phyloP scores from a whole-genome alignment of 2,113 vertebrate genomes.

The Columbina picui region DNA sequence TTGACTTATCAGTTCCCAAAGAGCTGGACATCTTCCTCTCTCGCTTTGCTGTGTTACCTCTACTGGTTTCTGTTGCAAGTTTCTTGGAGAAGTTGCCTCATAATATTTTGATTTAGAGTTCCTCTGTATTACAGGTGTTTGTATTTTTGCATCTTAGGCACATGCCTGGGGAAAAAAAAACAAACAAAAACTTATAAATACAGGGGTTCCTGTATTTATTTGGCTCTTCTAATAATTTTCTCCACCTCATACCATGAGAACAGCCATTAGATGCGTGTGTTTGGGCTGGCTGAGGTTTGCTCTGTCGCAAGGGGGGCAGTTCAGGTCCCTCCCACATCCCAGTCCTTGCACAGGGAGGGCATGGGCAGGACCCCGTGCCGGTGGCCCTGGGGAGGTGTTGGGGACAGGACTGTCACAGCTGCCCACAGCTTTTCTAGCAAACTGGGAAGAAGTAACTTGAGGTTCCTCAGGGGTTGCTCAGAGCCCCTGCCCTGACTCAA shows the following conservation, averaged over 20 bases:
- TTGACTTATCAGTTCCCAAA: background rate
- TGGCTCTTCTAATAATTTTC: background rate
- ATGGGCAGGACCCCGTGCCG: background rate
- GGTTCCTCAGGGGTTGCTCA: background rate
- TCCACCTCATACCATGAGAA: background rate
- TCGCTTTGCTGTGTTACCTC: rapidly evolving
- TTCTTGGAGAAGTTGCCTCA: background rate
- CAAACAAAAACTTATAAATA: too few species aligned
- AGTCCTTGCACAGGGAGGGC: background rate
- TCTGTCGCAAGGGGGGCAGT: rapidly evolving
- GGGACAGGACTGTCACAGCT: background rate
- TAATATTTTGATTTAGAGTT: background rate
- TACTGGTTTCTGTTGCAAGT: rapidly evolving
- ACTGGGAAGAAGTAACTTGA: too few species aligned
- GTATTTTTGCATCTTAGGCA: background rate
- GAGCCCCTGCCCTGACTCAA: background rate
- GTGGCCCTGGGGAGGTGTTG: background rate
- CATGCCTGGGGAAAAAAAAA: background rate
- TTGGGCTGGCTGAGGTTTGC: background rate
- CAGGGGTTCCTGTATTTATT: background rate
- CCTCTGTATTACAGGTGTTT: background rate
- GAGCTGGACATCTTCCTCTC: background rate
- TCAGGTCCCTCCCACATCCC: rapidly evolving
- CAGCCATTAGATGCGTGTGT: rapidly evolving
- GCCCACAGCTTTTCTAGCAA: background rate